These are phyloP conservation scores for Hoplostethus atlanticus DNA, from an alignment of 2,797 vertebrate species.

Conservation along the genomic window DNA sequence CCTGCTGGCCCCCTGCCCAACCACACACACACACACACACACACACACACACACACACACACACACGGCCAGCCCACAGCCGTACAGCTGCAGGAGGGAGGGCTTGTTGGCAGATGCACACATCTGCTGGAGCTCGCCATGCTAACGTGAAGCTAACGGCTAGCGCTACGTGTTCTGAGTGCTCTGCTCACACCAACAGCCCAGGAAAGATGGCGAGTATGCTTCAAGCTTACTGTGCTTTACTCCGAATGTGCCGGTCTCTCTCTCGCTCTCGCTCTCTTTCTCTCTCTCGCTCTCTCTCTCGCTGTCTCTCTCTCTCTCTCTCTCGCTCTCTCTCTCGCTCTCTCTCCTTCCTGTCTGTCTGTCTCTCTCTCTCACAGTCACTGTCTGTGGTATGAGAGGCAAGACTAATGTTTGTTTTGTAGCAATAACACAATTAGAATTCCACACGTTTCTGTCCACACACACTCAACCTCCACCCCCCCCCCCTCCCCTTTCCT, in stretches of 20 bases:
- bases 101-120: slow-evolving; percentile 68
- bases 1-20: slow-evolving; percentile 74
- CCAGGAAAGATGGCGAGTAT: slow-evolving; percentile 22
- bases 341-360: slow-evolving; percentile 3
- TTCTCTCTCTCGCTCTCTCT: background rate
- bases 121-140: slow-evolving; percentile 64
- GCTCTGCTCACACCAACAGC: slow-evolving; percentile 25
- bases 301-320: slow-evolving; percentile 5
- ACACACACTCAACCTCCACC: slow-evolving; percentile 40
- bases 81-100: slow-evolving; percentile 73
- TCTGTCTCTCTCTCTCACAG: too few species aligned
- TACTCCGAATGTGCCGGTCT: slow-evolving; percentile 45
- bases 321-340: background rate
- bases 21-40: slow-evolving; percentile 58
- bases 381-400: slow-evolving; percentile 69
- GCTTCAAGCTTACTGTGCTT: slow-evolving; percentile 44
- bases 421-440: slow-evolving; percentile 83
- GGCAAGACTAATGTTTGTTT: slow-evolving; percentile 82
- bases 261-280: background rate
- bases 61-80: slow-evolving; percentile 55
- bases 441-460: slow-evolving; percentile 77
- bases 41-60: slow-evolving; percentile 35
- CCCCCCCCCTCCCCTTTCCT: slow-evolving; percentile 3
- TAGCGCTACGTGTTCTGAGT: background rate
- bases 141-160: slow-evolving; percentile 55